These are phyloP conservation scores for Stictocephala bisonia DNA, from an alignment of 2,888 invertebrate species.

Conservation along the genomic window DNA sequence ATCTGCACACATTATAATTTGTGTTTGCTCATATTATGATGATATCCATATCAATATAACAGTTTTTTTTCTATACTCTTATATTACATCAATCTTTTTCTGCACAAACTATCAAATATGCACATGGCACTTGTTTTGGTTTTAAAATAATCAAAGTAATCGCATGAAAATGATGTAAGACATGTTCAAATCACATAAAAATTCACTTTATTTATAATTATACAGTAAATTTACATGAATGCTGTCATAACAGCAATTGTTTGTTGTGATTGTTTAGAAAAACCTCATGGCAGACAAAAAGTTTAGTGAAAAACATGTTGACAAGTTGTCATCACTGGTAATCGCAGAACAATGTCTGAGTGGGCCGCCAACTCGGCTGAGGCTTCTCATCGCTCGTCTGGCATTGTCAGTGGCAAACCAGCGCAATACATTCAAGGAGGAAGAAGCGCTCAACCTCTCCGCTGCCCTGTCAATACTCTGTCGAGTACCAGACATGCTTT, in stretches of 20 bases:
- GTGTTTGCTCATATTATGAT: too few relatives aligned
- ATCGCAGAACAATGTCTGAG: constrained; percentile 76
- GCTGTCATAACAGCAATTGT: constrained; percentile 22
- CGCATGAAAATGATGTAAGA: too few relatives aligned
- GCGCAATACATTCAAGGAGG: constrained; percentile 71
- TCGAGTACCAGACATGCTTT: constrained; percentile 71
- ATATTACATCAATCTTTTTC: too few relatives aligned
- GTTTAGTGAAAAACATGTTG: constrained; percentile 74
- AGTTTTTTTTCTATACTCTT: too few relatives aligned
- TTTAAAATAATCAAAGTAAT: too few relatives aligned
- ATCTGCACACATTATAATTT: too few relatives aligned
- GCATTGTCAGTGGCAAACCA: constrained; percentile 76
- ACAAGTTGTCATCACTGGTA: constrained; percentile 79
- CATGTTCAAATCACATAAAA: too few relatives aligned
- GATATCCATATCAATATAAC: too few relatives aligned
- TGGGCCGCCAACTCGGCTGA: constrained; percentile 68
- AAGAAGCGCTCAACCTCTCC: constrained; percentile 71
- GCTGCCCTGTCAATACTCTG: constrained; percentile 74
- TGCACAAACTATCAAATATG: too few relatives aligned
- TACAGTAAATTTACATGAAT: neutral
- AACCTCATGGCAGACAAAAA: constrained; percentile 72
- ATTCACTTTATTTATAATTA: too few relatives aligned
- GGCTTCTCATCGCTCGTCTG: constrained; percentile 74
- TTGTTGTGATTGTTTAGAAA: constrained; percentile 64
- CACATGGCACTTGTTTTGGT: too few relatives aligned